phyloP scores from a whole-genome alignment of 2,113 vertebrate genomes.

The Scartelaos histophorus region DNA sequence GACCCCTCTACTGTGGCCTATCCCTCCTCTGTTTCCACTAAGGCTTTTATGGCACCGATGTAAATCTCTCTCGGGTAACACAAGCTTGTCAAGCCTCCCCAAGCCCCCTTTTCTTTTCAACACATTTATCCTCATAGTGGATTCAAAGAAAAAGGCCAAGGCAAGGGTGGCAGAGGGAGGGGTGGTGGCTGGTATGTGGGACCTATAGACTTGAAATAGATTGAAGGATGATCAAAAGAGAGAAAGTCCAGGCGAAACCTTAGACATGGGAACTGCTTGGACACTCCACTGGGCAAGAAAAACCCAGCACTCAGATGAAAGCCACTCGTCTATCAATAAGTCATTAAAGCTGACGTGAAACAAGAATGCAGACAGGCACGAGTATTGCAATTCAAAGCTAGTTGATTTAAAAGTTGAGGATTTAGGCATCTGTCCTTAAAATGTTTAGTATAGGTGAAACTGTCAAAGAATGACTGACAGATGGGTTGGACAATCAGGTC shows the following conservation, averaged over 20 bases:
- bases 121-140: conserved; percentile 66
- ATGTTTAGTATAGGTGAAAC: conserved; percentile 37
- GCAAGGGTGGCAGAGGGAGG: conserved; percentile 28
- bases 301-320: conserved; percentile 64
- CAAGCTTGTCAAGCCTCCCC: conserved; percentile 62
- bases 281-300: conserved; percentile 62
- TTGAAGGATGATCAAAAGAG: conserved; percentile 66
- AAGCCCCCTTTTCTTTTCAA: conserved; percentile 56
- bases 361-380: conserved; percentile 43
- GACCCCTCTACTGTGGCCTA: conserved; percentile 51
- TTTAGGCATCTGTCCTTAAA: conserved; percentile 7
- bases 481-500: background rate
- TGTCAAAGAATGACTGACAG: background rate
- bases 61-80: conserved; percentile 74
- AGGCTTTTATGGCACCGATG: conserved; percentile 65
- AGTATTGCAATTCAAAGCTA: conserved; percentile 20
- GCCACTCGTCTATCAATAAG: conserved; percentile 70
- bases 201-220: conserved; percentile 53
- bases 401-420: background rate
- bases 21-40: conserved; percentile 68
- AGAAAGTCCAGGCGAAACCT: conserved; percentile 70
- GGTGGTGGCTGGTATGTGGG: conserved; percentile 46
- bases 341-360: conserved; percentile 61
- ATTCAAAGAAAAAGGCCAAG: conserved; percentile 58
- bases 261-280: conserved; percentile 69